These are phyloP conservation scores for Peromyscus leucopus DNA, from an alignment of 2,113 vertebrate species.

Conservation along the genomic window DNA sequence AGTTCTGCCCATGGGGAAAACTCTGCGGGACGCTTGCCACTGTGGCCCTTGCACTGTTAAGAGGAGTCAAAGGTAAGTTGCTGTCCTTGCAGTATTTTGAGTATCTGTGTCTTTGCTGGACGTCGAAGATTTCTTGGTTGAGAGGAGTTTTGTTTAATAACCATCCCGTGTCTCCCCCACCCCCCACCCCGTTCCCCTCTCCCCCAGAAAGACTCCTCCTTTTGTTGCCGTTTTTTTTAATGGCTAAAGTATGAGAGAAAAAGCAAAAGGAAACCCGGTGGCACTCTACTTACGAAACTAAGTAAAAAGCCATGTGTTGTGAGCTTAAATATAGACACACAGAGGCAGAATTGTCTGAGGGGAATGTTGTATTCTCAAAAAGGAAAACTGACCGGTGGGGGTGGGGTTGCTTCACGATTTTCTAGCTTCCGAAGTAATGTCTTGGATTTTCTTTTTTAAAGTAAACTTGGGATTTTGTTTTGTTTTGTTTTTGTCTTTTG, in stretches of 20 bases:
- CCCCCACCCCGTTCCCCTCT: too few species aligned
- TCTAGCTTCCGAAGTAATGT: conserved; percentile 64
- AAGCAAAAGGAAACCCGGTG: conserved; percentile 64
- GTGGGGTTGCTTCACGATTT: conserved; percentile 22
- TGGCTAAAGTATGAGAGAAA: conserved; percentile 2
- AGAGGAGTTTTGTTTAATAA: conserved; percentile 46
- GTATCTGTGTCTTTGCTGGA: conserved; percentile 48
- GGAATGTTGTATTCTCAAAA: neutral
- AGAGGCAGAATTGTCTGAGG: conserved; percentile 72
- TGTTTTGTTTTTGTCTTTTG: conserved; percentile 44
- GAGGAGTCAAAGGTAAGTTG: conserved; percentile 69
- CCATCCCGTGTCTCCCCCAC: neutral
- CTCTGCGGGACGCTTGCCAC: conserved; percentile 61
- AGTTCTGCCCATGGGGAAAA: conserved; percentile 62
- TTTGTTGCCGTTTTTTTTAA: conserved; percentile 36
- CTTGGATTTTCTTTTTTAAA: conserved; percentile 48
- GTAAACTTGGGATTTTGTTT: neutral
- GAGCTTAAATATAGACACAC: conserved; percentile 77
- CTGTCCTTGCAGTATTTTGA: conserved; percentile 70
- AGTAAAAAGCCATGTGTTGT: conserved; percentile 68
- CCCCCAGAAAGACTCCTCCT: neutral
- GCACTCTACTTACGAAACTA: conserved; percentile 59
- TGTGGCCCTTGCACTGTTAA: conserved; percentile 75
- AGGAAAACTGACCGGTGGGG: conserved; percentile 70
- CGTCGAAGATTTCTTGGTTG: conserved; percentile 51